Evolutionary conservation across 2,797 vertebrate species (phyloP).

Genomic region (Leucoraja ocellata): DNA sequence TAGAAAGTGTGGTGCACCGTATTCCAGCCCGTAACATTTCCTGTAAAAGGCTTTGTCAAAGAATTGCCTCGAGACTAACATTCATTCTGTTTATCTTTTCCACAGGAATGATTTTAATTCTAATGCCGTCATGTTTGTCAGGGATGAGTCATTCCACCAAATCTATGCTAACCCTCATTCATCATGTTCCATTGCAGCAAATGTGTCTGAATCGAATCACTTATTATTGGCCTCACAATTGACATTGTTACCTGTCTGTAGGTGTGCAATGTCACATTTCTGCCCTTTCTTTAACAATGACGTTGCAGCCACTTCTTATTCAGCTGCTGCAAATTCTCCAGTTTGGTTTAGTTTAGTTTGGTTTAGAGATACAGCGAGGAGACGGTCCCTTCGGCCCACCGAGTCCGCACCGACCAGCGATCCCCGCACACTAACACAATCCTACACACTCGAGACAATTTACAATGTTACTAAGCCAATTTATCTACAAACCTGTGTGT

Average conservation of each 20-base stretch:
- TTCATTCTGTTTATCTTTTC: not conserved
- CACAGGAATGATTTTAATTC: not conserved
- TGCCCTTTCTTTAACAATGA: not conserved
- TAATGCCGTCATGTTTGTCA: not conserved
- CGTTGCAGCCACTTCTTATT: not conserved
- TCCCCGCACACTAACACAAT: too few relatives aligned
- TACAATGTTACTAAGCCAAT: too few relatives aligned
- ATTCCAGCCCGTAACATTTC: not conserved
- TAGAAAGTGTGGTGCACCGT: too few relatives aligned
- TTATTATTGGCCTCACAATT: not conserved
- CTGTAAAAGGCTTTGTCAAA: not conserved
- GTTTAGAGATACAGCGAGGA: too few relatives aligned
- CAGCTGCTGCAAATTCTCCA: not conserved
- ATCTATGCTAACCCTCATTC: not conserved
- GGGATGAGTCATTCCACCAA: not conserved
- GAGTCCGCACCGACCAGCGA: too few relatives aligned
- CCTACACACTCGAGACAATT: too few relatives aligned
- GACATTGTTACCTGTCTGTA: not conserved
- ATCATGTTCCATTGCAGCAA: not conserved
- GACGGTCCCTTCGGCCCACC: too few relatives aligned
- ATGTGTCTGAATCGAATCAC: not conserved
- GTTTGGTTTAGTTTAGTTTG: too few relatives aligned
- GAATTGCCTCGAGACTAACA: not conserved
- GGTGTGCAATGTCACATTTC: not conserved
- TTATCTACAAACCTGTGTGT: too few relatives aligned